Percentiles rank a stretch among this genome's conserved stretches.
Evolutionary conservation across 2,888 invertebrate genomes (phyloP).

Genomic region (Dilophus febrilis): DNA sequence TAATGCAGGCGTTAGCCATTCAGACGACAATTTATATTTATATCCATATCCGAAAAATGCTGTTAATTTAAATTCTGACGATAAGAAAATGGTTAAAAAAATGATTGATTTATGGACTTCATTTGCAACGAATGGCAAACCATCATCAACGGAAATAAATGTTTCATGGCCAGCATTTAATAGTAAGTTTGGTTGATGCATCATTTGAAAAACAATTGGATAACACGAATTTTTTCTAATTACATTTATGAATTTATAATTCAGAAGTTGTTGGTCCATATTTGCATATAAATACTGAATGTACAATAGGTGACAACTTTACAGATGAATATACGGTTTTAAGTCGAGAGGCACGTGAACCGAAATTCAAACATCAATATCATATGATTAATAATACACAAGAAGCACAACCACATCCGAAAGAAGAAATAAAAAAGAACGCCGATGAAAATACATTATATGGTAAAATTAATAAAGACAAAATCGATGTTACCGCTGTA

Average conservation of each 20-base stretch:
- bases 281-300: constrained; percentile 19
- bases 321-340: constrained; percentile 19
- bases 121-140: constrained; percentile 25
- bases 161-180: constrained; percentile 19
- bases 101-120: constrained; percentile 32
- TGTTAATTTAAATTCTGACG: constrained; percentile 22
- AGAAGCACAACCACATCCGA: too few relatives aligned
- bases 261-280: constrained; percentile 22
- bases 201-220: neutral
- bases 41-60: constrained; percentile 30
- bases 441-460: too few relatives aligned
- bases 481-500: too few relatives aligned
- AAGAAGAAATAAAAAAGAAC: too few relatives aligned
- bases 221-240: neutral
- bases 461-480: too few relatives aligned
- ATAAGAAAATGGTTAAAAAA: constrained; percentile 26
- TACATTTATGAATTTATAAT: too few relatives aligned
- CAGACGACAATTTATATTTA: constrained; percentile 40
- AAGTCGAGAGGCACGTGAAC: neutral
- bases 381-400: too few relatives aligned
- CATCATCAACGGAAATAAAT: constrained; percentile 15
- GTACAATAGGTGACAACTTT: constrained; percentile 16
- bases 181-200: neutral
- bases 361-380: too few relatives aligned
- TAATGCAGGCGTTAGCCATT: constrained; percentile 34